Evolutionary conservation across 2,888 invertebrate species (phyloP), one percentile per base, ranked within the genome.

Genomic region (Perdita meconis): DNA sequence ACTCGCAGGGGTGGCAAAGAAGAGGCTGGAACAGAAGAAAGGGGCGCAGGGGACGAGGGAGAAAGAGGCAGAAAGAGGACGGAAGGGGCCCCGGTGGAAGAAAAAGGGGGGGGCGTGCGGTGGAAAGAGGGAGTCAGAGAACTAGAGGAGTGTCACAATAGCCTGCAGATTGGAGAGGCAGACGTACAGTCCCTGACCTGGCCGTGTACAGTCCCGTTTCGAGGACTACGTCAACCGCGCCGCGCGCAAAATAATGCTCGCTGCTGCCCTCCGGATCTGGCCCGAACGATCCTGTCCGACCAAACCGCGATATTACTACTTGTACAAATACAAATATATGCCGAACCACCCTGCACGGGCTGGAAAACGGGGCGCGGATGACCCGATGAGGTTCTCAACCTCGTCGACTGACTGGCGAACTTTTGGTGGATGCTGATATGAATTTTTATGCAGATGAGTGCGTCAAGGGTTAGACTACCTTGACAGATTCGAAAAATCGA

Each of bases 81-180:
- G 78, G 60, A 67, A 75, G 77, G 66, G 70, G 64, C 47, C 38
- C 40, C 50, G 74, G 22, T 74, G 55, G 60, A 66, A 80, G 74
- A 74, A 67, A 78, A 63, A 65, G 34, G 68, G 64, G 68, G 64
- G 66, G 67, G 30, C 30, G 30, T 4, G 30, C 30, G 30, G 56
- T 61, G 65, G 57, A 44, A 66, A 70, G 65, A 50, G 71, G 66
- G 66, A 61, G 72, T 60, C 55, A 38, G 80, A 81, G 79, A 78
- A 82, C 80, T 83, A 81, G 85, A 87, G 85, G 84, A 87, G 84
- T 86, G 87, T 88, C 83, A 87, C 87, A 90, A 90, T 89, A 87
- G 89, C 85, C 85, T 86, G 89, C 88, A 91, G 91, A 91, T 91
- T 91, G 90, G 86, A 90, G 88, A 89, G 87, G 88, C 90, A 90